Conservation (phyloP, 2,888 invertebrate species). For the Acanthococcus lagerstroemiae region DNA sequence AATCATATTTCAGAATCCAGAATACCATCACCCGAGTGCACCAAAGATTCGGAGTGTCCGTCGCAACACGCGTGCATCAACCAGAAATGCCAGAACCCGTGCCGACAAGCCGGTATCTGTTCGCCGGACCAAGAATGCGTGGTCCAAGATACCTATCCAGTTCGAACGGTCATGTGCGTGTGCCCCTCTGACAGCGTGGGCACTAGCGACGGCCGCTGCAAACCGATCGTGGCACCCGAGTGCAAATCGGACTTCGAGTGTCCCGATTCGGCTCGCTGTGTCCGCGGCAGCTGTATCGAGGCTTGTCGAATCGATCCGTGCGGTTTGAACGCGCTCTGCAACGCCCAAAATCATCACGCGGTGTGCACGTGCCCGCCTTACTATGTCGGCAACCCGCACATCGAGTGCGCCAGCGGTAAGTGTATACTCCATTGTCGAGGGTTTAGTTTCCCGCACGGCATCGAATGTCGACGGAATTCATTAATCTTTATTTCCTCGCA, state of each 20-base stretch:
- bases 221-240: slow-evolving; percentile 47
- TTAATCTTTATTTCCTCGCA: slow-evolving; percentile 1
- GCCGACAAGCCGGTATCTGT: slow-evolving; percentile 60
- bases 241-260: slow-evolving; percentile 69
- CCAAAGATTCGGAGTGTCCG: slow-evolving; percentile 64
- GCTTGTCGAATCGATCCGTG: slow-evolving; percentile 69
- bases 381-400: slow-evolving; percentile 65
- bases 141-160: slow-evolving; percentile 65
- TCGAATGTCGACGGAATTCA: too few species aligned
- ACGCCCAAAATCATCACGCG: slow-evolving; percentile 62
- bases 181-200: slow-evolving; percentile 73
- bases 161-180: slow-evolving; percentile 75
- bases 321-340: slow-evolving; percentile 73
- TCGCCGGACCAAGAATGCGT: slow-evolving; percentile 66
- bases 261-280: slow-evolving; percentile 59
- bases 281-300: slow-evolving; percentile 63
- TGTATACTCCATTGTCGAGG: slow-evolving; percentile 24
- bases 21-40: slow-evolving; percentile 52
- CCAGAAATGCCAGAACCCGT: slow-evolving; percentile 65
- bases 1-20: slow-evolving; percentile 34
- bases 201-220: slow-evolving; percentile 62
- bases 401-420: slow-evolving; percentile 59
- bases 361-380: slow-evolving; percentile 68
- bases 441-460: too few species aligned
- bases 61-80: slow-evolving; percentile 67